Percentiles rank a stretch among this genome's conserved stretches.
Evolutionary conservation across 2,888 invertebrate genomes (phyloP).

Genomic region (Xiphydria camelus): DNA sequence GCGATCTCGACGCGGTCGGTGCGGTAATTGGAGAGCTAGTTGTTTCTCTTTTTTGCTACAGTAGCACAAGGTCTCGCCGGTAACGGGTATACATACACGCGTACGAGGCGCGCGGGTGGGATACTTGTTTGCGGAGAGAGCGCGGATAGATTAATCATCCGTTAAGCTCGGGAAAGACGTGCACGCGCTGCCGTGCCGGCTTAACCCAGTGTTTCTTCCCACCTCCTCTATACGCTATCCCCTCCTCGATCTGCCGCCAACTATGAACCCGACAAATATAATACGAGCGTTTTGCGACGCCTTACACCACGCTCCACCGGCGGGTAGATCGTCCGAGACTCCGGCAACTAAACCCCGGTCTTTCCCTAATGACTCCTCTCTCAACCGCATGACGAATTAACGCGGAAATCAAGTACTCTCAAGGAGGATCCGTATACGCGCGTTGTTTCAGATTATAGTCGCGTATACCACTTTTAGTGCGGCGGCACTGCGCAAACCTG

Average conservation of each 20-base stretch:
- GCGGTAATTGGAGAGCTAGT: no score
- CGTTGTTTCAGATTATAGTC: no score
- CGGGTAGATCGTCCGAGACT: conserved; percentile 25
- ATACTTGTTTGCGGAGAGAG: conserved; percentile 42
- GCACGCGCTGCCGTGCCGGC: conserved; percentile 38
- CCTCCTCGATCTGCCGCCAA: conserved; percentile 3
- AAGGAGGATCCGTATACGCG: no score
- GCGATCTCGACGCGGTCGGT: no score
- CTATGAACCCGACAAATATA: conserved; percentile 22
- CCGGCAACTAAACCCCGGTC: conserved; percentile 19
- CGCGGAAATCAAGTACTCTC: conserved; percentile 21
- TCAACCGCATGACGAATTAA: conserved; percentile 25
- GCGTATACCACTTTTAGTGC: no score
- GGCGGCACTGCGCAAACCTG: no score
- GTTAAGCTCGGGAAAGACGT: conserved; percentile 46
- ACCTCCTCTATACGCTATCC: no score
- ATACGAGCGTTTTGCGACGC: conserved; percentile 23
- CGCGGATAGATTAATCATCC: conserved; percentile 52
- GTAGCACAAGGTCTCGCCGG: no score
- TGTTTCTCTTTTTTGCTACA: no score
- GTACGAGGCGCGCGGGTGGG: no score
- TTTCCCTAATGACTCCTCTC: conserved; percentile 25
- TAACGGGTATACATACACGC: no score
- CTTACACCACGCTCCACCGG: conserved; percentile 26
- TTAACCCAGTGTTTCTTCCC: conserved; percentile 38